Evolutionary conservation across 2,888 invertebrate genomes (phyloP).

Genomic region (Hetaerina titia): DNA sequence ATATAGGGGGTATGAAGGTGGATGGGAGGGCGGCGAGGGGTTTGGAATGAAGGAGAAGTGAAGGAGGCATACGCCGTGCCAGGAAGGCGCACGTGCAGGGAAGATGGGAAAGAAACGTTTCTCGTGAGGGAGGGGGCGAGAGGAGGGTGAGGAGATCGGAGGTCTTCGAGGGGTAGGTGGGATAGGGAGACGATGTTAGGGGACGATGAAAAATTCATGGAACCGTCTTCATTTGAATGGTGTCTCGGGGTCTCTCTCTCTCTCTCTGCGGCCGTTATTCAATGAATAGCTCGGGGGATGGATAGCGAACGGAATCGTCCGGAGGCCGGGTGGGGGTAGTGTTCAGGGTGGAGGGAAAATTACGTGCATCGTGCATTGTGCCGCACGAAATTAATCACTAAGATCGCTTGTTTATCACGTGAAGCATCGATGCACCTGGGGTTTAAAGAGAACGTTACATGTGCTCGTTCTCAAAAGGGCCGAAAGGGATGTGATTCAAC

Average conservation of each 20-base stretch:
- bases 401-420: not conserved
- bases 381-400: not conserved
- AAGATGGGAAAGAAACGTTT: not conserved
- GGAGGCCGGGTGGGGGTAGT: not conserved
- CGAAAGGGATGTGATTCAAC: too few species aligned
- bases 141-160: not conserved
- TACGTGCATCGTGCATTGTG: not conserved
- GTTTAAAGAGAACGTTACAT: too few species aligned
- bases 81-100: not conserved
- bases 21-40: not conserved
- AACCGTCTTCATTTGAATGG: slow-evolving; percentile 24
- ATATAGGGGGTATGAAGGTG: not conserved
- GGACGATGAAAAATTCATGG: not conserved
- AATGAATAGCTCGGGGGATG: not conserved
- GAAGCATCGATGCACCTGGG: not conserved
- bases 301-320: not conserved
- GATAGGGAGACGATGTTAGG: not conserved
- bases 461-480: too few species aligned
- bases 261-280: not conserved
- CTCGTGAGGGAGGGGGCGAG: not conserved
- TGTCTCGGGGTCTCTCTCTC: not conserved
- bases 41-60: not conserved
- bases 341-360: not conserved
- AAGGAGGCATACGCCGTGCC: not conserved
- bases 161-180: not conserved